Conservation (phyloP, 2,888 invertebrate genomes). For the Galeopsomyia nigrocyanea region DNA sequence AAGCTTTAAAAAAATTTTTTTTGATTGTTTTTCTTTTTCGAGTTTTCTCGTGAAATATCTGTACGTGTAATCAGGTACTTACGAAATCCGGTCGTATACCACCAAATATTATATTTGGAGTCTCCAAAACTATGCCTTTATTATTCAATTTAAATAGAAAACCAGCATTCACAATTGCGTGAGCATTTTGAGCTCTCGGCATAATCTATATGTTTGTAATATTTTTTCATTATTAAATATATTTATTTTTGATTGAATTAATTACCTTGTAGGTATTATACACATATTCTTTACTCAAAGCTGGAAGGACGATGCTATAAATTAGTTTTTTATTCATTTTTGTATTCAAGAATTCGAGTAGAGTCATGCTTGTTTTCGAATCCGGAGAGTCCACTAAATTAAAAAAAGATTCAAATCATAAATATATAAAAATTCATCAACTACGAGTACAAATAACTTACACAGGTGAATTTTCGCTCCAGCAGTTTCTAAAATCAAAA, state of each 20-base stretch:
- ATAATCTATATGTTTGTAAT: conserved; percentile 72
- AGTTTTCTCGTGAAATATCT: too few relatives aligned
- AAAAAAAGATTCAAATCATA: background rate
- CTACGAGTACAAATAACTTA: conserved; percentile 55
- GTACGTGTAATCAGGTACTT: conserved; percentile 50
- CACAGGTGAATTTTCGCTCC: conserved; percentile 72
- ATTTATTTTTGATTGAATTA: background rate
- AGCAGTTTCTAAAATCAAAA: conserved; percentile 75
- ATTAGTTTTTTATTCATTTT: conserved; percentile 79
- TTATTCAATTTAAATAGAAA: conserved; percentile 75
- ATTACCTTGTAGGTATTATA: conserved; percentile 79
- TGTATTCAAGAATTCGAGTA: conserved; percentile 73
- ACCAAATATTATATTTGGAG: conserved; percentile 71
- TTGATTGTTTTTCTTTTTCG: background rate
- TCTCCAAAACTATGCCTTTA: conserved; percentile 71
- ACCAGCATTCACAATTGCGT: conserved; percentile 83
- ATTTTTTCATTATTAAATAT: background rate
- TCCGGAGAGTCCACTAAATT: conserved; percentile 66
- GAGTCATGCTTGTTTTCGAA: conserved; percentile 62
- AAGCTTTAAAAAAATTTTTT: conserved; percentile 60
- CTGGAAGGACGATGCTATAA: conserved; percentile 73
- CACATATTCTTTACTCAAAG: conserved; percentile 70
- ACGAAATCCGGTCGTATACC: conserved; percentile 69
- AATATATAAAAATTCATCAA: background rate
- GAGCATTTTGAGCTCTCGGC: conserved; percentile 83